Evolutionary conservation across 2,797 vertebrate genomes (phyloP), one percentile per base, ranked within the genome.

Genomic region (Taenioides sp.): DNA sequence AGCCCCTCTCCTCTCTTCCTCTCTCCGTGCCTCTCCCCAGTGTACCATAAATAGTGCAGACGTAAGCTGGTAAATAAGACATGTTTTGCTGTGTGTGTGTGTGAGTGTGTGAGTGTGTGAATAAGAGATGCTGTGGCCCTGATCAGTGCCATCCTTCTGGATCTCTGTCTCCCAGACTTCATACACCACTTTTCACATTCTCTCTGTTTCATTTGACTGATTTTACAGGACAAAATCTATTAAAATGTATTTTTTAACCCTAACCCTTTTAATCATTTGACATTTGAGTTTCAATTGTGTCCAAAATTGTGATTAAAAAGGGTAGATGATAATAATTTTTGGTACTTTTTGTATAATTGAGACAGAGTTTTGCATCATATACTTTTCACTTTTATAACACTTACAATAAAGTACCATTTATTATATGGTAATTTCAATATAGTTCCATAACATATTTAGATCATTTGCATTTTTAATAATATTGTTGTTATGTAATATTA

Each of bases 41-140:
- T 85, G 92, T 82, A 88, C 90, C 92, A 95, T 95, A 93, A 95
- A 94, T 94, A 95, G 92, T 94, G 94, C 91, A 95, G 92, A 93
- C 90, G 85, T 93, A 94, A 93, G 92, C 92, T 93, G 86, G 92
- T 95, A 92, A 95, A 94, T 95, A 95, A 95, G 92, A 94, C 75
- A 94, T 94, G 94, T 89, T 89, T 89, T 86, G 78, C 62, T 74
- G 66, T 79, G 52, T 70, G 77, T 77, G 69, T 74, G 71, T 74
- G 70, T 72, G 73, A 79, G 70, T 77, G 68, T 65, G 67, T 54
- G 74, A 22, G 83, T 79, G 84, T 86, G 86, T 89, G 82, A 90
- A 91, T 90, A 90, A 90, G 83, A 91, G 77, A 92, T 90, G 86
- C 85, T 90, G 88, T 89, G 89, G 92, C 88, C 91, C 91, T 93